Evolutionary conservation across 2,888 invertebrate genomes (phyloP).

Genomic region (Agriopis marginaria): DNA sequence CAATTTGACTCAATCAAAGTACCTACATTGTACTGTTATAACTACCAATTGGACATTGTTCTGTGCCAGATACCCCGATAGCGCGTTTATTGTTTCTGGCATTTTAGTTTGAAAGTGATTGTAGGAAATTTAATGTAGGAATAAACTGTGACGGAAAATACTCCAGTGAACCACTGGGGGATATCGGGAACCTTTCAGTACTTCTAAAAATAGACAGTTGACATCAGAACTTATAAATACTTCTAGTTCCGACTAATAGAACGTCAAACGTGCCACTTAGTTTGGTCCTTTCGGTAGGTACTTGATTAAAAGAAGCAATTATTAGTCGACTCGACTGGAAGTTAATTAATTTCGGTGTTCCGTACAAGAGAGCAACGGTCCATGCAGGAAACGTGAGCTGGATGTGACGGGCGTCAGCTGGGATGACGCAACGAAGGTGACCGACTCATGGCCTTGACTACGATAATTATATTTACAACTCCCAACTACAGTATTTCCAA

Average conservation of each 20-base stretch:
- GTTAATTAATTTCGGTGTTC: conserved; percentile 10
- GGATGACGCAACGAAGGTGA: conserved; percentile 57
- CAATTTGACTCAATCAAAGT: background rate
- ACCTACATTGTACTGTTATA: background rate
- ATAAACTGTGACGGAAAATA: too few relatives aligned
- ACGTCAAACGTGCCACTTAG: too few relatives aligned
- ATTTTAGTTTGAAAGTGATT: too few relatives aligned
- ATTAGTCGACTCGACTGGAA: background rate
- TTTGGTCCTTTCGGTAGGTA: background rate
- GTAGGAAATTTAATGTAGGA: too few relatives aligned
- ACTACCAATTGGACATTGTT: conserved; percentile 17
- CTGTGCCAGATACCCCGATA: conserved; percentile 4
- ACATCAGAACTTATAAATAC: too few relatives aligned
- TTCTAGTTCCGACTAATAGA: too few relatives aligned
- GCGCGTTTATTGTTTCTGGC: background rate
- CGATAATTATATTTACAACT: conserved; percentile 12
- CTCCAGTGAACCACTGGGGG: too few relatives aligned
- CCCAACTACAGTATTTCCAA: background rate
- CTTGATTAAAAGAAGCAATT: background rate
- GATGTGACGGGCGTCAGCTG: conserved; percentile 51
- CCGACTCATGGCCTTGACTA: conserved; percentile 49
- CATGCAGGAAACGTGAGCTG: conserved; percentile 37
- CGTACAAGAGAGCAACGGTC: conserved; percentile 30
- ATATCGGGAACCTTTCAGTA: too few relatives aligned
- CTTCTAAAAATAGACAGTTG: too few relatives aligned